Evolutionary conservation across 2,113 vertebrate genomes (phyloP).

Genomic region (Colius striatus): DNA sequence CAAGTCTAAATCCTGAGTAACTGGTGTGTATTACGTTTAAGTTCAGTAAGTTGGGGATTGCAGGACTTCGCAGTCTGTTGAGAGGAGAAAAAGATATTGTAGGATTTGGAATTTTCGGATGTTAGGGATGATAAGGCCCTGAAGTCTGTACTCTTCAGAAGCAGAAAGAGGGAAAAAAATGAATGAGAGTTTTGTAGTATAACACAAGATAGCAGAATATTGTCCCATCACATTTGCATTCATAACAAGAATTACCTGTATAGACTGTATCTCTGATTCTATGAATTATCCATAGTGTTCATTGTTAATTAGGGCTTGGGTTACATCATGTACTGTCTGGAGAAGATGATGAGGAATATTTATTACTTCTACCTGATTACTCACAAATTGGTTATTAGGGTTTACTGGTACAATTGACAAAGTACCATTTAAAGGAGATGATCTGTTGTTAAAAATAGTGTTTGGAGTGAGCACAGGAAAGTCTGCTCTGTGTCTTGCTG

Average conservation of each 20-base stretch:
- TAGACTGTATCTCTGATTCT: too few relatives aligned
- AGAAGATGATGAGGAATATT: not conserved
- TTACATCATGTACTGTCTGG: not conserved
- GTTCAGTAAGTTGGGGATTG: not conserved
- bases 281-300: not conserved
- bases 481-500: not conserved
- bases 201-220: not conserved
- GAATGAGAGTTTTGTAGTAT: not conserved
- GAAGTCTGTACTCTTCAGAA: not conserved
- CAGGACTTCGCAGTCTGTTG: not conserved
- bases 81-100: not conserved
- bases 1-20: not conserved
- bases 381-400: not conserved
- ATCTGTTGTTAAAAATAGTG: not conserved
- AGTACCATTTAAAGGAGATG: not conserved
- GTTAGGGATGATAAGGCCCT: not conserved
- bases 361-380: not conserved
- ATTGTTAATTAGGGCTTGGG: not conserved
- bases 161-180: not conserved
- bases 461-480: not conserved
- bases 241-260: not conserved
- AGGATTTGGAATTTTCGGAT: not conserved
- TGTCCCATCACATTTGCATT: not conserved
- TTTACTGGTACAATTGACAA: not conserved
- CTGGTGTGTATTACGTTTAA: accelerated